These are phyloP conservation scores for Sericinus montela DNA, from an alignment of 2,888 invertebrate species.

Conservation along the genomic window DNA sequence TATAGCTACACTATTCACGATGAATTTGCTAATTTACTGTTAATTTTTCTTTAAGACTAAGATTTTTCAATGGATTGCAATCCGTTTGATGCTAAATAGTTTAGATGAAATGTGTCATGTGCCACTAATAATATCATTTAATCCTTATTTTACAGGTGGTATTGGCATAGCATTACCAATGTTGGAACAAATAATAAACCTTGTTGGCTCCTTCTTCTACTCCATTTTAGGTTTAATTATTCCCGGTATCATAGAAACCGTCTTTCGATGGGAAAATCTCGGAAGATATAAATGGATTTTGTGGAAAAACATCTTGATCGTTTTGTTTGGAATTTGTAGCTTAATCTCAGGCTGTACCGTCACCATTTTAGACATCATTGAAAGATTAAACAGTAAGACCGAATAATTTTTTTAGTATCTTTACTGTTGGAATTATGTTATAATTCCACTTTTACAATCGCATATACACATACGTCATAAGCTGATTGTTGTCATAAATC, in stretches of 20 bases:
- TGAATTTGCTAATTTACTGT: too few species aligned
- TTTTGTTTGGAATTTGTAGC: slow-evolving; percentile 81
- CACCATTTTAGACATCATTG: slow-evolving; percentile 54
- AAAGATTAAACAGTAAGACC: slow-evolving; percentile 66
- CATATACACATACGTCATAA: too few species aligned
- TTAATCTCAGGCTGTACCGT: slow-evolving; percentile 80
- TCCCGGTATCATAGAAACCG: slow-evolving; percentile 86
- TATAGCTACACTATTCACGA: too few species aligned
- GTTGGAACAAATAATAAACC: slow-evolving; percentile 68
- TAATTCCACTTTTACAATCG: too few species aligned
- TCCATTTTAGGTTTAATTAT: slow-evolving; percentile 86
- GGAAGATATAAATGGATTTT: slow-evolving; percentile 84
- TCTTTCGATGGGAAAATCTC: slow-evolving; percentile 83
- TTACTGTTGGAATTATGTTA: not conserved
- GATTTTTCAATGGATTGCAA: too few species aligned
- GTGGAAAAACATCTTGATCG: slow-evolving; percentile 82
- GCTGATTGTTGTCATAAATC: too few species aligned
- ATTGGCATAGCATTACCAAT: slow-evolving; percentile 85
- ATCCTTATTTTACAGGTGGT: slow-evolving; percentile 45
- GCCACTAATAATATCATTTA: too few species aligned
- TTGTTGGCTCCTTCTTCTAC: slow-evolving; percentile 80
- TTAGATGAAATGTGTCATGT: too few species aligned
- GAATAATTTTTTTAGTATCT: slow-evolving; percentile 24
- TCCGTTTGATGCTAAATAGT: too few species aligned
- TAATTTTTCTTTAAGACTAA: too few species aligned